Evolutionary conservation across 2,888 invertebrate species (phyloP).

Genomic region (Quadroppia sp.): DNA sequence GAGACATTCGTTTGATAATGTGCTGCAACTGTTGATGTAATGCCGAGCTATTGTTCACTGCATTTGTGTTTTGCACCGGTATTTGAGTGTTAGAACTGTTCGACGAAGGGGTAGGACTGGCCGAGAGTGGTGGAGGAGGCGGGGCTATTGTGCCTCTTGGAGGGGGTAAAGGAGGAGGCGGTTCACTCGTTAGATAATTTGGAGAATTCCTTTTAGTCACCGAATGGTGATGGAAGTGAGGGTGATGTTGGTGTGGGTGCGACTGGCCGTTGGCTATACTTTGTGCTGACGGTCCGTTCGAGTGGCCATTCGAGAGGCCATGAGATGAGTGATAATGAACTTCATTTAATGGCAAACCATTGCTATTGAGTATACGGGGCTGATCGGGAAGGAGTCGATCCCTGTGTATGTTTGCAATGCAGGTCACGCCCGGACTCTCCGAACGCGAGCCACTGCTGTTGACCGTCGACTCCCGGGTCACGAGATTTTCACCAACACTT

Average conservation of each 20-base stretch:
- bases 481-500: constrained; percentile 8
- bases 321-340: constrained; percentile 20
- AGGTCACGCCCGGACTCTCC: constrained; percentile 10
- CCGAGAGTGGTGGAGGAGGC: constrained; percentile 62
- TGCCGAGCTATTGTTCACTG: constrained; percentile 33
- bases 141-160: constrained; percentile 48
- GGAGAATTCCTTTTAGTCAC: constrained; percentile 40
- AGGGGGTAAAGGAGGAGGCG: constrained; percentile 50
- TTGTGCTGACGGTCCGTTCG: not conserved
- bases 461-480: not conserved
- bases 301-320: constrained; percentile 2
- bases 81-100: constrained; percentile 41
- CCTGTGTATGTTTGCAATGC: not conserved
- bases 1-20: constrained; percentile 71
- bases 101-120: not conserved
- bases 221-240: constrained; percentile 42
- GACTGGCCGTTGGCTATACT: not conserved
- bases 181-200: constrained; percentile 42
- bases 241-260: constrained; percentile 30
- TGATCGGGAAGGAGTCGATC: constrained; percentile 26
- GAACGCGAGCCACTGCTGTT: constrained; percentile 13
- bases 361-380: constrained; percentile 31
- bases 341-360: constrained; percentile 23
- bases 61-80: constrained; percentile 55
- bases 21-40: constrained; percentile 58